A percentile compares a stretch with the other conserved stretches of the same genome.
phyloP scores from a whole-genome alignment of 2,888 invertebrate genomes.

The Malacosoma neustria region DNA sequence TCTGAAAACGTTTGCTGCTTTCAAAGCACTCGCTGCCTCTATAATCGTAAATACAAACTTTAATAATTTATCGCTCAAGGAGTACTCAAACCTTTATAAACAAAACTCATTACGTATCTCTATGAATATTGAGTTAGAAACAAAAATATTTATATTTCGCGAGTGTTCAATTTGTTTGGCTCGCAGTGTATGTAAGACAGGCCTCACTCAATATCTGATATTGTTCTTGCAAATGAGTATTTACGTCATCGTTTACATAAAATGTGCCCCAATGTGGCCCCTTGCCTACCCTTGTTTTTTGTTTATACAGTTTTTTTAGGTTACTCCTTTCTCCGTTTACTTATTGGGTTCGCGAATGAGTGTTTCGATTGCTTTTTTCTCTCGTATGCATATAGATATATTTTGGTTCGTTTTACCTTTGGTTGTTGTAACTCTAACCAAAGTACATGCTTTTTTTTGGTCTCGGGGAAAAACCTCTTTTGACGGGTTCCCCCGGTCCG shows the following conservation, averaged over 20 bases:
- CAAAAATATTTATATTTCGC: not conserved
- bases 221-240: slow-evolving; percentile 73
- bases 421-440: too few relatives aligned
- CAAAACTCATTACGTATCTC: not conserved
- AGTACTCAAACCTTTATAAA: not conserved
- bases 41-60: not conserved
- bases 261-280: slow-evolving; percentile 45
- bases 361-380: not conserved
- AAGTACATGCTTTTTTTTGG: too few relatives aligned
- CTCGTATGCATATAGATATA: too few relatives aligned
- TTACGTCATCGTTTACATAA: slow-evolving; percentile 70
- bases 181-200: slow-evolving; percentile 52
- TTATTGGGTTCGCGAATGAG: not conserved
- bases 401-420: too few relatives aligned
- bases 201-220: slow-evolving; percentile 74
- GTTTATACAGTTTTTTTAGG: not conserved
- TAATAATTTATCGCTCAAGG: not conserved
- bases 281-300: not conserved
- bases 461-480: too few relatives aligned
- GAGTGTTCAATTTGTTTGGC: slow-evolving; percentile 20
- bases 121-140: not conserved
- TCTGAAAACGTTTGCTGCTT: too few relatives aligned
- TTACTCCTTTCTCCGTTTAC: not conserved
- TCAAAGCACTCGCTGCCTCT: too few relatives aligned
- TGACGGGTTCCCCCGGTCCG: too few relatives aligned